These are phyloP conservation scores for Acanthornis magna DNA, from an alignment of 2,797 vertebrate genomes.

Conservation along the genomic window DNA sequence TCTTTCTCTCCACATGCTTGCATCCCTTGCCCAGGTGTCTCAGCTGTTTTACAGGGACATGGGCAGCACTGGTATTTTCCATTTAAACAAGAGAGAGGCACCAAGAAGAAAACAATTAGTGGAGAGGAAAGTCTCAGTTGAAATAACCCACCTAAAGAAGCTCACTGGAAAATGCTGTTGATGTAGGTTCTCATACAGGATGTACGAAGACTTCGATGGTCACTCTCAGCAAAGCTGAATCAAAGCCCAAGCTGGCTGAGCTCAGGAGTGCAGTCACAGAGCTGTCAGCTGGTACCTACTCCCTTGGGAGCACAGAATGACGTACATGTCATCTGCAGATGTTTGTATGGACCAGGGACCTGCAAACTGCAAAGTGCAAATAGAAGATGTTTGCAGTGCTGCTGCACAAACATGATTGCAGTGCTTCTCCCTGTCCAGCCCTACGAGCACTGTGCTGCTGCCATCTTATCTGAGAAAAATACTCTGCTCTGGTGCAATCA, in stretches of 20 bases:
- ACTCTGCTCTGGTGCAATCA: background rate
- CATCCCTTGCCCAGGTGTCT: background rate
- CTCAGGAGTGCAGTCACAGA: background rate
- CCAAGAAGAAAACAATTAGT: background rate
- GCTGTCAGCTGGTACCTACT: background rate
- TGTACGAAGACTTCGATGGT: accelerated
- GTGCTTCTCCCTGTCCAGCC: background rate
- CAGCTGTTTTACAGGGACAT: background rate
- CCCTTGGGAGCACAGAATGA: accelerated
- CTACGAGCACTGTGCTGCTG: background rate
- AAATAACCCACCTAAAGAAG: background rate
- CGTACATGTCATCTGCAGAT: background rate
- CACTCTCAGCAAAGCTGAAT: background rate
- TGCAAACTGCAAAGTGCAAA: background rate
- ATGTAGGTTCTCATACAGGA: background rate
- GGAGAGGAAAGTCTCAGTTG: background rate
- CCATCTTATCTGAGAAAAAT: background rate
- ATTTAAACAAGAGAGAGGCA: background rate
- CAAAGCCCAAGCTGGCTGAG: background rate
- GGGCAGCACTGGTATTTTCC: background rate
- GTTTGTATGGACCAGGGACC: background rate
- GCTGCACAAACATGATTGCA: background rate
- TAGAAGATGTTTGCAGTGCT: background rate
- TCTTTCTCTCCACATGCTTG: background rate
- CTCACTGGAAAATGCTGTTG: background rate